A percentile compares a stretch with the other conserved stretches of the same genome.
phyloP scores from a whole-genome alignment of 1,140 invertebrate species.

The Dendroctonus ponderosae region DNA sequence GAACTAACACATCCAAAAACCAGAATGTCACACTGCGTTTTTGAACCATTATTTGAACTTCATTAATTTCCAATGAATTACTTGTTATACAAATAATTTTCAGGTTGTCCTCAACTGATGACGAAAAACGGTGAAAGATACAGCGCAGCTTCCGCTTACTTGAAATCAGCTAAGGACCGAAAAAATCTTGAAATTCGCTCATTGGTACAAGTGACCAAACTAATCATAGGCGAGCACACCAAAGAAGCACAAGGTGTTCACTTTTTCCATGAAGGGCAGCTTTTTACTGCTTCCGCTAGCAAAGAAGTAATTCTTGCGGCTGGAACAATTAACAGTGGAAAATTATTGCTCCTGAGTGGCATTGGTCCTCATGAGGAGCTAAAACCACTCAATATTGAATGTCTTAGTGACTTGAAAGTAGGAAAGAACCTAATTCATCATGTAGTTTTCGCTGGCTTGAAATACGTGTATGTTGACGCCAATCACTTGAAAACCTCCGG shows the following conservation, averaged over 20 bases:
- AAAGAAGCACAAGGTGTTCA: conserved; percentile 65
- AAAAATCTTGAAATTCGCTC: conserved; percentile 65
- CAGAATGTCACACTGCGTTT: too few relatives aligned
- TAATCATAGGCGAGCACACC: conserved; percentile 59
- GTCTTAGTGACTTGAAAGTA: conserved; percentile 53
- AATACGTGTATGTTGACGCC: conserved; percentile 51
- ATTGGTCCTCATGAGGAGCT: conserved; percentile 67
- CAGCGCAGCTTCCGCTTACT: conserved; percentile 59
- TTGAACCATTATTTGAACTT: too few relatives aligned
- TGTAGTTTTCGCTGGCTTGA: conserved; percentile 50
- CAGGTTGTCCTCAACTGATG: conserved; percentile 63
- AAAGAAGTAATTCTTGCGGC: conserved; percentile 71
- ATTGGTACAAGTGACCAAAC: conserved; percentile 59
- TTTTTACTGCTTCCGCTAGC: conserved; percentile 54
- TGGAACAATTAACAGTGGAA: conserved; percentile 84
- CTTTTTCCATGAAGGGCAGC: conserved; percentile 54
- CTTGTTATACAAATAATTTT: not conserved
- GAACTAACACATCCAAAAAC: too few relatives aligned
- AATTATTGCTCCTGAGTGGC: conserved; percentile 79
- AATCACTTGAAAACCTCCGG: conserved; percentile 16
- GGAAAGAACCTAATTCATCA: conserved; percentile 61
- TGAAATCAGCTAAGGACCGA: conserved; percentile 57
- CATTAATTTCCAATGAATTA: too few relatives aligned
- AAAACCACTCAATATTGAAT: conserved; percentile 50
- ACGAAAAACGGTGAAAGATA: conserved; percentile 55